A percentile compares a stretch with the other conserved stretches of the same genome.
phyloP scores from a whole-genome alignment of 2,888 invertebrate species.

The Ormyrus rosae region DNA sequence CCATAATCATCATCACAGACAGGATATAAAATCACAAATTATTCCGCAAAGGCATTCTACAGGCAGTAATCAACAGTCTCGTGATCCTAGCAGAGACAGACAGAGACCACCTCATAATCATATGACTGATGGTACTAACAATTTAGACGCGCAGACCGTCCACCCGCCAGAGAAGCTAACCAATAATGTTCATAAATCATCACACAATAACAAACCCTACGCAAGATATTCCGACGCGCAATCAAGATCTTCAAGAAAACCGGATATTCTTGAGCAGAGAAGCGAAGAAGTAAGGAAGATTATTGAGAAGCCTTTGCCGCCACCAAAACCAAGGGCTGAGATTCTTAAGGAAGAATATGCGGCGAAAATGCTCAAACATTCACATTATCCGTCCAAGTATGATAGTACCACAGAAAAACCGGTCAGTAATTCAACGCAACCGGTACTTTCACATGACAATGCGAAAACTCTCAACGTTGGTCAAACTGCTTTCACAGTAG shows the following conservation, averaged over 20 bases:
- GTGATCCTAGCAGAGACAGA: conserved; percentile 63
- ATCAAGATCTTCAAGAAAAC: conserved; percentile 43
- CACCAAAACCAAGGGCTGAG: conserved; percentile 67
- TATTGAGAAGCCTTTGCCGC: conserved; percentile 69
- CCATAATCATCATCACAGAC: conserved; percentile 70
- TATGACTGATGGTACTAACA: conserved; percentile 56
- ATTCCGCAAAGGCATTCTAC: conserved; percentile 53
- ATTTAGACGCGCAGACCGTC: conserved; percentile 58
- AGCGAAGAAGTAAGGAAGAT: conserved; percentile 71
- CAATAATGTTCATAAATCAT: conserved; percentile 64
- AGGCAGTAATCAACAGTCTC: conserved; percentile 50
- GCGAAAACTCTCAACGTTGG: conserved; percentile 54
- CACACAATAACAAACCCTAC: conserved; percentile 67
- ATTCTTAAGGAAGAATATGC: conserved; percentile 66
- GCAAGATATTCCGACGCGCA: conserved; percentile 64
- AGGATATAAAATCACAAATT: conserved; percentile 62
- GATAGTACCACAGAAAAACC: conserved; percentile 60
- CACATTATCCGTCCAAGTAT: conserved; percentile 67
- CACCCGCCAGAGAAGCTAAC: conserved; percentile 65
- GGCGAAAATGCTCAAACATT: conserved; percentile 67
- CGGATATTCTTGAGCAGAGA: conserved; percentile 68
- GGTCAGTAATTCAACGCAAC: conserved; percentile 47
- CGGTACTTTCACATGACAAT: conserved; percentile 48
- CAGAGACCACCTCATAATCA: conserved; percentile 63
- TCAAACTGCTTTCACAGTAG: conserved; percentile 56